phyloP scores from a whole-genome alignment of 2,113 vertebrate species.

The Ochotona curzoniae region DNA sequence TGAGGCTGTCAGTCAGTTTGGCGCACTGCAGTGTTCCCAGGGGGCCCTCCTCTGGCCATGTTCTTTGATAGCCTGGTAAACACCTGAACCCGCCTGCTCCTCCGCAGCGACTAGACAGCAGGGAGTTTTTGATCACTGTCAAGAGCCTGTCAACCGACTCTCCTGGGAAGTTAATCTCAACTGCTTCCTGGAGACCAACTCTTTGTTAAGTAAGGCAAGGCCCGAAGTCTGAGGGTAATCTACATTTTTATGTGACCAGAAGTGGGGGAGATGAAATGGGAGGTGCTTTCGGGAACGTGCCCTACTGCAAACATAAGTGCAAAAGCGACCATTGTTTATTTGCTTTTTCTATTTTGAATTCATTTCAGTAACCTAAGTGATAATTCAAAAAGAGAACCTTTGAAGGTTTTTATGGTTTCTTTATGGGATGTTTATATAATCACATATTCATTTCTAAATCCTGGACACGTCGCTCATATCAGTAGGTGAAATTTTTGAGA shows the following conservation, averaged over 20 bases:
- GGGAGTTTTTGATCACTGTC: neutral
- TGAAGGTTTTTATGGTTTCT: constrained; percentile 1
- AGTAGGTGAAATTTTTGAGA: constrained; percentile 43
- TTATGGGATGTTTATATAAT: neutral
- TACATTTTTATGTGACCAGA: neutral
- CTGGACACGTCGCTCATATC: constrained; percentile 29
- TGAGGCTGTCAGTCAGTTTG: too few relatives aligned
- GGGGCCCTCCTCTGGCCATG: neutral
- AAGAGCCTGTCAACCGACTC: neutral
- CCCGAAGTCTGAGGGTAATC: neutral
- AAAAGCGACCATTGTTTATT: neutral
- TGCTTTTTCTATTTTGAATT: constrained; percentile 41
- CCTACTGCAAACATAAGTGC: constrained; percentile 5
- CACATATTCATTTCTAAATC: constrained; percentile 35
- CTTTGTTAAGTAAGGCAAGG: neutral
- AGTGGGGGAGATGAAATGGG: neutral
- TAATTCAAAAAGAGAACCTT: neutral
- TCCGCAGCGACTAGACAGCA: neutral
- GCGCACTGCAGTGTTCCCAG: neutral
- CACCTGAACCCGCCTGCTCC: neutral
- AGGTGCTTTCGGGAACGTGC: neutral
- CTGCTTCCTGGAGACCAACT: neutral
- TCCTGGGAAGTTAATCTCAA: neutral
- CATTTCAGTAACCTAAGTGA: neutral
- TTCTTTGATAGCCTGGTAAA: constrained; percentile 1